Percentiles rank a stretch among this genome's conserved stretches.
phyloP scores from a whole-genome alignment of 2,888 invertebrate genomes.

The Plagiodera versicolora region DNA sequence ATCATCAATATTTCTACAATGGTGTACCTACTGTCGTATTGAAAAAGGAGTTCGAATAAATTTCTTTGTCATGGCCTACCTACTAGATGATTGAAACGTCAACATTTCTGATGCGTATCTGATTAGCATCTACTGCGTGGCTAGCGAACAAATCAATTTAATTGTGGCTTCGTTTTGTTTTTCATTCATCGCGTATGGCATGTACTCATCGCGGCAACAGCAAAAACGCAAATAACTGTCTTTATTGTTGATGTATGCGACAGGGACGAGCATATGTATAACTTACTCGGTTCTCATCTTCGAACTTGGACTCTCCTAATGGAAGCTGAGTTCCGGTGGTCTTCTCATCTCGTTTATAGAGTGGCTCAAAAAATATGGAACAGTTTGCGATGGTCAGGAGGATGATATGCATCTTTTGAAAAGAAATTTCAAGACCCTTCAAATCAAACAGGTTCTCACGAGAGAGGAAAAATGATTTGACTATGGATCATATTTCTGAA shows the following conservation, averaged over 20 bases:
- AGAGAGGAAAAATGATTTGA: too few species aligned
- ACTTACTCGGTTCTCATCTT: neutral
- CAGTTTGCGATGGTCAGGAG: too few species aligned
- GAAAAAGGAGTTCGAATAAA: neutral
- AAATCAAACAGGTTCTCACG: too few species aligned
- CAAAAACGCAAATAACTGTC: constrained; percentile 42
- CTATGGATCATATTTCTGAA: too few species aligned
- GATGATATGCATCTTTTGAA: too few species aligned
- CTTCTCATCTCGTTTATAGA: neutral
- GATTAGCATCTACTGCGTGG: constrained; percentile 25
- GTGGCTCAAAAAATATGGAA: neutral
- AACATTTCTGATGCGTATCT: constrained; percentile 22
- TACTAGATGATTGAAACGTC: constrained; percentile 29
- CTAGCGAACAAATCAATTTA: constrained; percentile 43
- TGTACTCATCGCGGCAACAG: constrained; percentile 35
- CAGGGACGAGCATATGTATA: constrained; percentile 1
- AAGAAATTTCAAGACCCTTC: too few species aligned
- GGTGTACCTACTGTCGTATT: neutral
- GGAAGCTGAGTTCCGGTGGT: neutral
- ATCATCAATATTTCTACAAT: neutral
- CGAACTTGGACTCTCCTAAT: neutral
- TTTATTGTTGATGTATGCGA: constrained; percentile 28
- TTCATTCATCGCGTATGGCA: constrained; percentile 33
- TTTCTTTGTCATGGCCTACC: constrained; percentile 1
- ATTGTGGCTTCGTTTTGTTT: constrained; percentile 38